These are phyloP conservation scores for Epinephelus moara DNA, from an alignment of 2,113 vertebrate species.

Conservation along the genomic window DNA sequence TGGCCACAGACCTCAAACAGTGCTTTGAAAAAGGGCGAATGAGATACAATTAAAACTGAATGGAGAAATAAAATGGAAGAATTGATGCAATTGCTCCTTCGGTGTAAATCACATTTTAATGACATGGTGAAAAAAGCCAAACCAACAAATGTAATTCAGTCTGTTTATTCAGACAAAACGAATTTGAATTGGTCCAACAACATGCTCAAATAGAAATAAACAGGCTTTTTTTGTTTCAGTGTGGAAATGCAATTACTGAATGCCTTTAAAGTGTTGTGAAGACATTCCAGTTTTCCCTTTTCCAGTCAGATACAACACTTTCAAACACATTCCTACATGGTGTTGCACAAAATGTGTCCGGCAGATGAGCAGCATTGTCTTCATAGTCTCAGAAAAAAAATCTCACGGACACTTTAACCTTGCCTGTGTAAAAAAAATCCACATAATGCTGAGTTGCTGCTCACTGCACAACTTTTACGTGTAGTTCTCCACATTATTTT, in stretches of 20 bases:
- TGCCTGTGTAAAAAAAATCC: not conserved
- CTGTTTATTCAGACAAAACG: conserved; percentile 13
- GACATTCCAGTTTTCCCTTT: not conserved
- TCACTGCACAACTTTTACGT: not conserved
- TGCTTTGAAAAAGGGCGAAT: not conserved
- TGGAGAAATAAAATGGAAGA: conserved; percentile 16
- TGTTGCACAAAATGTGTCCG: not conserved
- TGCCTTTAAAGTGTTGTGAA: not conserved
- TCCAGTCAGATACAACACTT: not conserved
- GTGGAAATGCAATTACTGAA: not conserved
- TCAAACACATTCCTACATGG: not conserved
- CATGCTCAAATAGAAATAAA: not conserved
- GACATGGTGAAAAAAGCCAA: not conserved
- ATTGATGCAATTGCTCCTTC: conserved; percentile 17
- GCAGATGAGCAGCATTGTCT: not conserved
- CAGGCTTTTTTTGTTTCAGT: not conserved
- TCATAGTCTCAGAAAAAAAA: not conserved
- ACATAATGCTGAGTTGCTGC: not conserved
- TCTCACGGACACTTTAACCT: not conserved
- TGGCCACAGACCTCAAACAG: not conserved
- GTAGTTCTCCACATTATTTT: not conserved
- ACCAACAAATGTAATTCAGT: conserved; percentile 6
- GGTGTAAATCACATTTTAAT: conserved; percentile 41
- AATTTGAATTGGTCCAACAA: not conserved
- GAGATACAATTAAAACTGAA: not conserved